Conservation (phyloP, 2,113 vertebrate genomes). For the Elephas maximus region DNA sequence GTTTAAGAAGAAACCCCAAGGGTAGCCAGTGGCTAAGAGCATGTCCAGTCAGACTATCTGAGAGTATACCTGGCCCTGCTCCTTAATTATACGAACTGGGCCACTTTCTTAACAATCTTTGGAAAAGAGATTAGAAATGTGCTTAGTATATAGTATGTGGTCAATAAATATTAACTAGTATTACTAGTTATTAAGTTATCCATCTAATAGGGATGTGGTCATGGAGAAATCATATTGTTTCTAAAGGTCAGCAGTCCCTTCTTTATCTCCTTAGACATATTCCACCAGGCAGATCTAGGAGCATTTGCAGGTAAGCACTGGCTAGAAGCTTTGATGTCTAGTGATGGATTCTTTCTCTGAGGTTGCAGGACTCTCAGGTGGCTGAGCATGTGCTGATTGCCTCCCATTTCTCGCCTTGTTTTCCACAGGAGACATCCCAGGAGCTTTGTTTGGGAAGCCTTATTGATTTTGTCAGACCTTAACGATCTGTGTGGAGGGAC, state of each 20-base stretch:
- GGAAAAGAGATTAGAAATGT: constrained; percentile 20
- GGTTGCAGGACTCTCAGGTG: neutral
- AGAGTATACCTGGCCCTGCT: neutral
- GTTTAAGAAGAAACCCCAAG: neutral
- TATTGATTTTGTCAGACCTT: neutral
- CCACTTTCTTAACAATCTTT: neutral
- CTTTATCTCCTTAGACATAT: neutral
- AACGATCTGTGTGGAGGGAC: neutral
- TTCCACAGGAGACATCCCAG: neutral
- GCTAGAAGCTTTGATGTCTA: neutral
- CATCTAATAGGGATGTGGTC: neutral
- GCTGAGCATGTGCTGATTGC: neutral
- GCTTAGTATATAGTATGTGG: neutral
- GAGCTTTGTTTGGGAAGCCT: neutral
- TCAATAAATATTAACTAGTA: neutral
- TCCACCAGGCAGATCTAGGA: neutral
- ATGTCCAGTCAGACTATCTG: neutral
- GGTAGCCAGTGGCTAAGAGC: neutral
- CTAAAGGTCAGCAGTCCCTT: neutral
- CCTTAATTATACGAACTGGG: neutral
- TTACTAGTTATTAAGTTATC: neutral
- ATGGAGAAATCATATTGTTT: neutral
- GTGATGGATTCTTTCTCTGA: neutral
- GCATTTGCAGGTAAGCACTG: neutral
- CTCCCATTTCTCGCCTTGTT: neutral